Evolutionary conservation across 2,113 vertebrate genomes (phyloP).

Genomic region (Hystrix cristata): DNA sequence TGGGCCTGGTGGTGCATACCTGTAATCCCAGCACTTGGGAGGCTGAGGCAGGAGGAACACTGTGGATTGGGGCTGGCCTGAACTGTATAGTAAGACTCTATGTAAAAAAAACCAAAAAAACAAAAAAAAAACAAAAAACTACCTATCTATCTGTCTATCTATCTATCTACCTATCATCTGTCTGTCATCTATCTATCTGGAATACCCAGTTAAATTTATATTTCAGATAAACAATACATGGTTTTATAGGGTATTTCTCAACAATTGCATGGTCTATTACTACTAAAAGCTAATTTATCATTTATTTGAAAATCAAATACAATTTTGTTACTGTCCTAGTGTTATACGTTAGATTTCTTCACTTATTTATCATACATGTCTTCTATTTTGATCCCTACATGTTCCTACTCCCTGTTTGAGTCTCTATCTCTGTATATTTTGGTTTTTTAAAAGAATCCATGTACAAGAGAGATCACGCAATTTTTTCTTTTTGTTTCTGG

Average conservation of each 20-base stretch:
- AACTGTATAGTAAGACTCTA: neutral
- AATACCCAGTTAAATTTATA: neutral
- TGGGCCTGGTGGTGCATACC: neutral
- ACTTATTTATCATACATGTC: neutral
- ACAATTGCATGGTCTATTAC: neutral
- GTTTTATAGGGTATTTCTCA: neutral
- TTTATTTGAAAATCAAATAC: conserved; percentile 18
- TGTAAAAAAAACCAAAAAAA: neutral
- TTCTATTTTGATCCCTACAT: neutral
- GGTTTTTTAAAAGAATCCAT: neutral
- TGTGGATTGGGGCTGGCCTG: neutral
- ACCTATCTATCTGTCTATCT: too few relatives aligned
- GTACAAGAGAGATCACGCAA: neutral
- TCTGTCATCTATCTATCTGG: neutral
- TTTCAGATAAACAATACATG: neutral
- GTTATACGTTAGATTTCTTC: neutral
- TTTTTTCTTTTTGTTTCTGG: neutral
- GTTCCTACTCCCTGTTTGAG: neutral
- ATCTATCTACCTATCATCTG: too few relatives aligned
- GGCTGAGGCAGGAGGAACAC: neutral
- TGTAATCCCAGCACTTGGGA: neutral
- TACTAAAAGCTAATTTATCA: neutral
- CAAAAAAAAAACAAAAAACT: neutral
- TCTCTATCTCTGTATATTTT: neutral
- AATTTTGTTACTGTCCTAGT: neutral